Base-by-base conservation (phyloP, 30 jellyfish, hydroid and myxozoan species). In the Hydractinia symbiolongicarpus region DNA sequence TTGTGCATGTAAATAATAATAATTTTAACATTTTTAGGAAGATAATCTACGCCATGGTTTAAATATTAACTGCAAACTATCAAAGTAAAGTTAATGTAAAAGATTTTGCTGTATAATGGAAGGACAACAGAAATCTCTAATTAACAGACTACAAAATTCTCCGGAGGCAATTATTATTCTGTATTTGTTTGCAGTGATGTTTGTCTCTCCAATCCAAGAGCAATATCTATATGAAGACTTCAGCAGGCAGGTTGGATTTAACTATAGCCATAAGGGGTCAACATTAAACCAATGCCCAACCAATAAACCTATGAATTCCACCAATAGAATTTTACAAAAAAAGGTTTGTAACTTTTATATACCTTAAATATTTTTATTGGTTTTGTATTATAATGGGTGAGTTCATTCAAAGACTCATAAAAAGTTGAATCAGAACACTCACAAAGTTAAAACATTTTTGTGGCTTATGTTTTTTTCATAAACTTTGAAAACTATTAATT, bases 101-200 rank as follows among this genome's bases (percentile, higher is more conserved):
- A 58, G 17, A 16, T 58, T 3, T 58, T 30, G 44, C 44, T 30
- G 69, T 58, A 58, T 58, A 58, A 58, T 58, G 19, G 69, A 13
- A 13, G 15, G 69, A 58, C 69, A 58, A 11, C 69, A 58, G 69
- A 13, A 11, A 16, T 58, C 44, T 30, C 44, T 30, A 30, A 30
- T 30, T 30, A 30, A 30, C 44, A 30, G 44, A 30, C 8, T 64
- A 9, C 74, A 64, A 64, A n/a, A 64, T 64, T 64, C 40, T 6
- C 74, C 74, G 0, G 74, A 64, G 16, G 9, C 40, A 13, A 44
- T 51, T 6, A 64, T 64, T 13, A 13, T 8, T 9, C 40, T 64
- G 9, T 64, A 64, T 64, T 64, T 64, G 17, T 64, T 64, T 64
- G 74, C 74, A n/a, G 4, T 64, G 74, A 64, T 64, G 74, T 64